A percentile compares a stretch with the other conserved stretches of the same genome.
Evolutionary conservation across 2,797 vertebrate genomes (phyloP).

Genomic region (Trachurus trachurus): DNA sequence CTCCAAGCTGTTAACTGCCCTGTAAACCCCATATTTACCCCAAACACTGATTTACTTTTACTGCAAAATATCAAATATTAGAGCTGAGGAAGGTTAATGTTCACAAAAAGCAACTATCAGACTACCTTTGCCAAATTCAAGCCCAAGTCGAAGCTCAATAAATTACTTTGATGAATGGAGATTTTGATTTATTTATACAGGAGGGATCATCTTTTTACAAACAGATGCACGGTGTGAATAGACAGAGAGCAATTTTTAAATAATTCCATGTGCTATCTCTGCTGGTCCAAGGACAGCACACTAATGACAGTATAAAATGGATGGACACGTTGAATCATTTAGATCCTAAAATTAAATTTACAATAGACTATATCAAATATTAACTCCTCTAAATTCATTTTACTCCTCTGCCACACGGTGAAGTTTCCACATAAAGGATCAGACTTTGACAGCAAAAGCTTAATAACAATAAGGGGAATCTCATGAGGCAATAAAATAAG

Average conservation of each 20-base stretch:
- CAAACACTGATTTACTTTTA: neutral
- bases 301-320: slow-evolving; percentile 42
- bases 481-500: slow-evolving; percentile 24
- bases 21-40: neutral
- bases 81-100: neutral
- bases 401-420: slow-evolving; percentile 1
- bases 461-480: slow-evolving; percentile 18
- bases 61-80: neutral
- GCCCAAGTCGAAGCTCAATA: neutral
- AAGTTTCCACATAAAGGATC: slow-evolving; percentile 12
- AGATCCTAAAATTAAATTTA: slow-evolving; percentile 49
- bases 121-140: neutral
- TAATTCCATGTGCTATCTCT: slow-evolving; percentile 18
- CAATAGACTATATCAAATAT: slow-evolving; percentile 57
- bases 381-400: slow-evolving; percentile 45
- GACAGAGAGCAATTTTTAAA: slow-evolving; percentile 1
- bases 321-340: slow-evolving; percentile 55
- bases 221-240: neutral
- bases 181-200: slow-evolving; percentile 13
- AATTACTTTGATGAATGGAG: neutral
- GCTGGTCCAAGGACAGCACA: slow-evolving; percentile 16
- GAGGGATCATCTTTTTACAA: slow-evolving; percentile 20
- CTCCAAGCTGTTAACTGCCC: slow-evolving; percentile 2
- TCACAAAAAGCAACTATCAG: neutral
- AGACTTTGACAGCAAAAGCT: slow-evolving; percentile 15